Base-by-base conservation (phyloP, 2,797 vertebrate species). In the Macroramphosus scolopax region DNA sequence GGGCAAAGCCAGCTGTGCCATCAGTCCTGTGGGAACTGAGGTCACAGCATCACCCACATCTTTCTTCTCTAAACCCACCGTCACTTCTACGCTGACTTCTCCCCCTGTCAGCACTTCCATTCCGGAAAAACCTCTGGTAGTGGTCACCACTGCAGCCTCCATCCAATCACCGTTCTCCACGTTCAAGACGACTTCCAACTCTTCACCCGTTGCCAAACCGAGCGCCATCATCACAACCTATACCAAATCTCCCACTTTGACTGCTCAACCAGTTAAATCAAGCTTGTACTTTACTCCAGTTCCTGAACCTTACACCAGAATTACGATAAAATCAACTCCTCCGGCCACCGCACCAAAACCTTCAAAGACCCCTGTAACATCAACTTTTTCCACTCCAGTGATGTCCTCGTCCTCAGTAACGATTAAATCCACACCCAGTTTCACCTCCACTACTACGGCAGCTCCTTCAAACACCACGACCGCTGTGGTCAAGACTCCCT, bases 1-100 rank as follows among this genome's bases (percentile, higher is more conserved):
- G 88, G 92, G 93, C 16, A 86, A 88, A 78, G 87, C 82, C 42
- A 88, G 80, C 68, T 67, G 52, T 42, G 48, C 72, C 12, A 48
- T 85, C 30, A 87, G 80, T 35, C 76, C 70, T 59, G 69, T 67
- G 1, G 83, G 57, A 61, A 75, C 78, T 47, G 30, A 72, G 17
- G 69, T 76, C 34, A 56, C 55, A 1, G 10, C 65, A 25, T 62
- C 76, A 22, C 63, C 66, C 13, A 45, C 72, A 33, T 59, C 71
- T 34, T 13, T 48, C 30, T 52, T 78, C 38, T 63, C 67, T 45
- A 86, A 75, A 74, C 58, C 80, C n/a, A 38, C 42, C 17, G 6
- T 63, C 28, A 79, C 76, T 9, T 63, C 78, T 41, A 38, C 63
- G 3, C 6, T 46, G 30, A 61, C 62, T 10, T 59, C 51, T 9